These are phyloP conservation scores for Paramuricea clavata DNA, from an alignment of 92 coral and sea anemone species.

Conservation along the genomic window DNA sequence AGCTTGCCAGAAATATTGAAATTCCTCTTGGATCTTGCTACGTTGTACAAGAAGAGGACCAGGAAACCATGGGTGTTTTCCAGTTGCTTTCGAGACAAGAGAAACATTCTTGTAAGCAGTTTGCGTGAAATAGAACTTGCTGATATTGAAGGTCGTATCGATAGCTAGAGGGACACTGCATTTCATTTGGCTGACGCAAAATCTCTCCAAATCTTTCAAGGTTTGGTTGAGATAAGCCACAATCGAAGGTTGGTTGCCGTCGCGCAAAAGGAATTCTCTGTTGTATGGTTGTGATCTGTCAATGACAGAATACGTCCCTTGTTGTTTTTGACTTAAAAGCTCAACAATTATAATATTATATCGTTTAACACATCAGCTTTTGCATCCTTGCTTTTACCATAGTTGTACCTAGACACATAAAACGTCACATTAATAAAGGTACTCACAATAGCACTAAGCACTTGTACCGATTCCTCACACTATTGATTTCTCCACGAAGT, in stretches of 20 bases:
- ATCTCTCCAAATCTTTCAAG: constrained; percentile 35
- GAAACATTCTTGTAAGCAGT: constrained; percentile 50
- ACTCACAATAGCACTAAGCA: not conserved
- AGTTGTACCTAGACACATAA: constrained; percentile 4
- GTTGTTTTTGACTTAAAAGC: constrained; percentile 31
- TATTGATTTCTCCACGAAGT: too few species aligned
- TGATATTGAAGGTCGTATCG: constrained; percentile 60
- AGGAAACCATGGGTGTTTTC: constrained; percentile 73
- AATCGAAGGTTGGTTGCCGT: constrained; percentile 59
- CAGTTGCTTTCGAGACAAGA: constrained; percentile 38
- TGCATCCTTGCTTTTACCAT: constrained; percentile 18
- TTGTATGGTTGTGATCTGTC: constrained; percentile 53
- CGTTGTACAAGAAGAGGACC: constrained; percentile 67
- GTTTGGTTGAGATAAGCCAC: constrained; percentile 56
- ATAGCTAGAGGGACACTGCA: constrained; percentile 27
- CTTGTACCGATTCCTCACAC: not conserved
- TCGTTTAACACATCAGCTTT: constrained; percentile 42
- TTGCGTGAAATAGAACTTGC: constrained; percentile 60
- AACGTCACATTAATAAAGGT: not conserved
- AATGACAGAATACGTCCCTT: not conserved
- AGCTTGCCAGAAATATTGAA: constrained; percentile 64
- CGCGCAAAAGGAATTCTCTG: constrained; percentile 43
- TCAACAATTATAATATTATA: constrained; percentile 33
- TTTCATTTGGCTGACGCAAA: constrained; percentile 6
- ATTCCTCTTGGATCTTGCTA: constrained; percentile 54